Base-by-base conservation (phyloP, 2,888 invertebrate species). In the Scaptomyza caliginosa region DNA sequence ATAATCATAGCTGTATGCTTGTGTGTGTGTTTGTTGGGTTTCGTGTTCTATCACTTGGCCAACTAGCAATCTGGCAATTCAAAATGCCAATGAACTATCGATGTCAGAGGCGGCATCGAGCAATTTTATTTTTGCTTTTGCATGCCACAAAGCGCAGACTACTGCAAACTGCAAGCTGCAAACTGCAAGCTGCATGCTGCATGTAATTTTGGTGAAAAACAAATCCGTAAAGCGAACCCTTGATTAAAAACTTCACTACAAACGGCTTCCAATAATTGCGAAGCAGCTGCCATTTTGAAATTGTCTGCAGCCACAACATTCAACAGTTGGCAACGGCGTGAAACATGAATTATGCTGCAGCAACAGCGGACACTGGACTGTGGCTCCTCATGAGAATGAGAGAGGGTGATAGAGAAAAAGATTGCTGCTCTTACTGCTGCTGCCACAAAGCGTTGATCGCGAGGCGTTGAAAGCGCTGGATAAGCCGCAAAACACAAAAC, bases 401-500 rank as follows among this genome's bases (percentile, higher is more conserved):
- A 28, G 28, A 36, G 51, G 10, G 6, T n/a, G 2, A 32, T 19
- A 46, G 32, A 10, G 21, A 32, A 19, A 32, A 21, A 46, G 32
- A 54, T 43, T 43, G 39, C 7, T 38, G 43, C 34, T 60, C 58
- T 67, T 30, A 50, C 42, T 43, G 40, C 4, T 34, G 48, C 38
- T 63, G 67, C 73, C 34, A 45, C 54, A 64, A 40, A 58, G 56
- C 48, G 55, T 74, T 78, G 75, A 82, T 79, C 74, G 86, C 74
- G 64, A 79, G 88, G 83, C 83, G 83, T 83, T 83, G 83, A 79
- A 83, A 72, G 67, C 79, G 57, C 72, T 83, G 83, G 83, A 88
- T 83, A 86, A 83, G 82, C 88, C 67, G 60, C 74, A 79, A 71
- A 80, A 73, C 78, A 79, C 74, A 83, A 79, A 80, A 77, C 86